Evolutionary conservation across 2,888 invertebrate genomes (phyloP), one percentile per base, ranked within the genome.

Genomic region (Junonia oenone): DNA sequence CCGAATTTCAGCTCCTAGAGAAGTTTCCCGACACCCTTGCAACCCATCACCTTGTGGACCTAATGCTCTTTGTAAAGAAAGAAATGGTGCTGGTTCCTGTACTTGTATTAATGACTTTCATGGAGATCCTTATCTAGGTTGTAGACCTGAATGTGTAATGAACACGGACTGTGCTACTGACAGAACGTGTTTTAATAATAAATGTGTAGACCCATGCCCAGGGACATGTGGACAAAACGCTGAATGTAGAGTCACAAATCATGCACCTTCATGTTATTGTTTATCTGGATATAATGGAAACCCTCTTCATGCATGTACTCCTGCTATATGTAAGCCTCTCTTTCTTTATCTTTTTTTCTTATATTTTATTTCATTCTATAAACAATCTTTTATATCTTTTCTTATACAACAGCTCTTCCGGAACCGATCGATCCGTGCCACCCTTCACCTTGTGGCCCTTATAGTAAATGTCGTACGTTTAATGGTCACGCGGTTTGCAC

Each of bases 111-210:
- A 93, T 59, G 93, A 93, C 66, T 95, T 94, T 81, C 92, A 92
- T 65, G 96, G 96, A 48, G 95, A 96, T 82, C 95, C 96, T 27
- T 95, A 95, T 76, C 89, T 91, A 60, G 94, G 95, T 40, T 96
- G 96, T 78, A 92, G 95, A 66, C 95, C 95, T n/a, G 95, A 95
- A 88, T 96, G 95, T 75, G 92, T 94, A 40, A 93, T 94, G 83
- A 95, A 95, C 75, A 92, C 93, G 51, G 95, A 95, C 72, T 96
- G 96, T 76, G 88, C 93, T 63, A 89, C 91, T 65, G 91, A 93
- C 64, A 93, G 90, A 78, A 94, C 95, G 55, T 96, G 96, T 83
- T 91, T 93, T 61, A 94, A 93, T 77, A 94, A 94, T 78, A 95
- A 95, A 87, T 96, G 96, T 75, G 91, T 92, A 72, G 93, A 96